Percentiles rank a stretch among this genome's conserved stretches.
Evolutionary conservation across 2,113 vertebrate species (phyloP).

Genomic region (Muntiacus reevesi): DNA sequence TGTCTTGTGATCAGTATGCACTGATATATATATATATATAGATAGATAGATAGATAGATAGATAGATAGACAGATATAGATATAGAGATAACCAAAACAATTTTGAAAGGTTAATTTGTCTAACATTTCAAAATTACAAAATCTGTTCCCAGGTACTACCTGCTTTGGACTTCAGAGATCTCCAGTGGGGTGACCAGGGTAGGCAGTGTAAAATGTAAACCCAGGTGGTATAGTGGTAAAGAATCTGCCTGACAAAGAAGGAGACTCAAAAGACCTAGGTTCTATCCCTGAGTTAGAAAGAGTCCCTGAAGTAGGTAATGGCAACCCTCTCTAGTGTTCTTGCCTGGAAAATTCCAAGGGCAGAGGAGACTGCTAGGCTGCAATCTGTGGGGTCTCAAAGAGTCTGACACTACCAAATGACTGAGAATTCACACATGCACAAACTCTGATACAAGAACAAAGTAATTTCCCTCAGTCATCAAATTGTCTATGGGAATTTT

Average conservation of each 20-base stretch:
- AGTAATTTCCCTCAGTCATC: not conserved
- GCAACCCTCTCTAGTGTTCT: not conserved
- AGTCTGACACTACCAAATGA: not conserved
- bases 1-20: not conserved
- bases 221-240: not conserved
- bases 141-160: not conserved
- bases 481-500: not conserved
- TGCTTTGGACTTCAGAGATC: not conserved
- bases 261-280: not conserved
- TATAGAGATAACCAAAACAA: not conserved
- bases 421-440: not conserved
- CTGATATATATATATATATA: not conserved
- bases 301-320: not conserved
- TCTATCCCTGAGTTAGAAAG: not conserved
- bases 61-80: not conserved
- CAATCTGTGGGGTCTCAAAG: not conserved
- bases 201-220: not conserved
- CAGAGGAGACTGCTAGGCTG: not conserved
- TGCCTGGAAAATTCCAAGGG: not conserved
- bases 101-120: not conserved
- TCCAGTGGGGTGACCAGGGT: not conserved
- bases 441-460: not conserved
- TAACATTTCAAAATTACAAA: not conserved
- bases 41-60: not conserved
- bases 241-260: not conserved